Base-by-base conservation (phyloP, 2,888 invertebrate genomes). In the Hololepta plana region DNA sequence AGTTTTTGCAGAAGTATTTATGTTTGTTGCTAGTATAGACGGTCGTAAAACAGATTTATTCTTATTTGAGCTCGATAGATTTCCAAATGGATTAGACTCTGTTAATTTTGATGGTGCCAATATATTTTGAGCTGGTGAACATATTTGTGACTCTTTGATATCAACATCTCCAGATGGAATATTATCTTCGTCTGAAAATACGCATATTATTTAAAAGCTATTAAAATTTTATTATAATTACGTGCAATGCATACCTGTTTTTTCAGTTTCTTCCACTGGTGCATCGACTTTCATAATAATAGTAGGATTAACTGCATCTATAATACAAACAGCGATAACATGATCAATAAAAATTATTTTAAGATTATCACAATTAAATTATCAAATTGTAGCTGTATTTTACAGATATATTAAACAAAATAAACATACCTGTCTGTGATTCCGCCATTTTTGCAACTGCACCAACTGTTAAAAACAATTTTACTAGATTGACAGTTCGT, bases 201-300 rank as follows among this genome's bases (percentile, higher is more conserved):
- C n/a, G n/a, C n/a, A n/a, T n/a, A n/a, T n/a, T n/a, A n/a, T n/a
- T n/a, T 29, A 27, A 23, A 28, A 26, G 29, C 28, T 34, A 29
- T 17, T 22, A 17, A 29, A 25, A 29, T 27, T 20, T 8, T 5
- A 4, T 20, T 11, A 20, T n/a, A 3, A 29, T n/a, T n/a, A n/a
- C n/a, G n/a, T n/a, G n/a, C n/a, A 27, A 15, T 12, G 26, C 17
- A 32, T 39, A 49, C 48, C 49, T 40, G 42, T 39, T 34, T 40
- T 41, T 28, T 39, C 35, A 23, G 37, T 33, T 21, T 47, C 43
- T 31, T 50, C 51, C 16, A 37, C 32, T 25, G 49, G 42, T 21
- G 38, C 47, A 33, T 52, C 51, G 24, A 48, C 46, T 43, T 49
- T 49, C 47, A 49, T 51, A 33, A 47, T 49, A 30, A 49, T 47